Evolutionary conservation across 1,140 invertebrate genomes (phyloP), one percentile per base, ranked within the genome.

Genomic region (Pomacea maculata): DNA sequence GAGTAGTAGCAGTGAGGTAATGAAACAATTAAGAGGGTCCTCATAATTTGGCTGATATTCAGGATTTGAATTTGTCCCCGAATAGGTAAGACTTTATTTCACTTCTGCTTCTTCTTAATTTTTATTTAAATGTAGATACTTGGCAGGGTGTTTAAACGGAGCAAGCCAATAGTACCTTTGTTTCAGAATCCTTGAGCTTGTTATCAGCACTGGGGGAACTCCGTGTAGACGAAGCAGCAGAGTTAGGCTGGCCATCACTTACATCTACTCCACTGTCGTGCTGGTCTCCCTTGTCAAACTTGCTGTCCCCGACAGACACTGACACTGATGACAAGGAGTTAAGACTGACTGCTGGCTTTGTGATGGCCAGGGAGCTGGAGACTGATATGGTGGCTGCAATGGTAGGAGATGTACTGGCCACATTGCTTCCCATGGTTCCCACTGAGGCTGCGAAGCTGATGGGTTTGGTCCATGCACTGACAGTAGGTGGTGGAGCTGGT

Each of bases 391-490:
- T 25, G 65, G 70, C 52, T 8, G 73, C 17, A 12, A 54, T 54
- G 19, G 77, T 45, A n/a, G 65, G 68, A 19, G 77, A 57, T 1
- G 54, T 19, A 6, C 64, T 21, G 34, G 15, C 4, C 21, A 34
- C 63, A 63, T 61, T 57, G 29, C 29, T 67, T 5, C 78, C 74
- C 10, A 78, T 79, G 52, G 81, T 54, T 15, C 78, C 81, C 68
- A 83, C 78, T 17, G 84, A 78, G 57, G 84, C 75, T 34, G 73
- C 82, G 73, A 90, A 88, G 81, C 94, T 94, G 82, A 96, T 95
- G 7, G 95, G 95, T 89, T 96, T 97, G 84, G 96, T 95, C 96
- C 96, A 97, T 17, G 96, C 96, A 90, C 95, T 96, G 4, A 95
- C 93, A 6, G 94, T 86, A 0, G 95, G 94, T 34, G 94, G 93